Evolutionary conservation across 2,113 vertebrate species (phyloP), one percentile per base, ranked within the genome.

Genomic region (Synchiropus splendidus): DNA sequence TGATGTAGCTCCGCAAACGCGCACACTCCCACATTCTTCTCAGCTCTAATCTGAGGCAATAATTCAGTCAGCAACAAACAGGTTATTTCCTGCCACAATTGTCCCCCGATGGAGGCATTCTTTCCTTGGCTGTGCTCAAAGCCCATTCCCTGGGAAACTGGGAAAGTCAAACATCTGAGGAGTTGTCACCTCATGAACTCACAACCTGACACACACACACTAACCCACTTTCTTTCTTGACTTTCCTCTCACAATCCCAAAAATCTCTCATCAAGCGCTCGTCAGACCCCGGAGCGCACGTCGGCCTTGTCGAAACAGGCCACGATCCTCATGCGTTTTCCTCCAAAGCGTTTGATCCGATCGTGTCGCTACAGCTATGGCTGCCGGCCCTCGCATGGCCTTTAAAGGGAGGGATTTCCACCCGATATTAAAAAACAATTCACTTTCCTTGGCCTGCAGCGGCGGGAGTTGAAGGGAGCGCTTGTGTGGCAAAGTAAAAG

Each of bases 141-240:
- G 54, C 64, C 57, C 68, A 68, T 77, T 68, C 72, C 66, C 63
- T 65, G 79, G 79, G 78, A 77, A 74, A 64, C 69, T 66, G 70
- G 72, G 74, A 81, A 80, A 80, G 75, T 78, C 76, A 81, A 81
- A 82, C 58, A 78, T 80, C 77, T 78, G 80, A 82, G 40, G 48
- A 73, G 60, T 63, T 53, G 72, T 77, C 77, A 78, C 73, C 73
- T 70, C 53, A 15, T 77, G 70, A 78, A 78, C 76, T 61, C 64
- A 58, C 55, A 32, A 62, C 60, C 57, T 40, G 45, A 59, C 61
- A 48, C 70, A 57, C 60, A 58, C 64, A 34, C 14, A 42, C 65
- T 33, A 36, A 17, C 18, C 54, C 61, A 51, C 16, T 37, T 36
- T 30, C 51, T 45, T 58, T 60, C 61, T 57, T 59, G 43, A 53